phyloP scores from a whole-genome alignment of 2,113 vertebrate species.

The Petrocephalus microphthalmus region DNA sequence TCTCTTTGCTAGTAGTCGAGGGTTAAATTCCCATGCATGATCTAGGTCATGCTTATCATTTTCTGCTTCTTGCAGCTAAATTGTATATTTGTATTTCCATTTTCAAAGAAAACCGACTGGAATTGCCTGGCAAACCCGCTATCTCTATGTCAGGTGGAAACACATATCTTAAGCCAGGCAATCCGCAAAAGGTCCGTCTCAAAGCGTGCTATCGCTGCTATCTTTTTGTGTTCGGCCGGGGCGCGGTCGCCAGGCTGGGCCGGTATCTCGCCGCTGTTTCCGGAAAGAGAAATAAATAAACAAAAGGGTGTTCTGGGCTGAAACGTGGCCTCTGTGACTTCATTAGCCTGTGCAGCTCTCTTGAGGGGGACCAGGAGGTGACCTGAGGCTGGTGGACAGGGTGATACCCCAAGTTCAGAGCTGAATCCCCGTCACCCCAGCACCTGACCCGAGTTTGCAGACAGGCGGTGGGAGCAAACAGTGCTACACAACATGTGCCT shows the following conservation, averaged over 20 bases:
- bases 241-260: neutral
- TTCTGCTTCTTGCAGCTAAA: neutral
- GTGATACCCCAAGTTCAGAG: slow-evolving; percentile 18
- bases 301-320: neutral
- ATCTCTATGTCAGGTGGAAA: slow-evolving; percentile 23
- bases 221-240: slow-evolving; percentile 20
- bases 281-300: neutral
- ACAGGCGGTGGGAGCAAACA: slow-evolving; percentile 31
- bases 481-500: neutral
- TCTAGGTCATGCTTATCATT: slow-evolving; percentile 13
- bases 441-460: slow-evolving; percentile 31
- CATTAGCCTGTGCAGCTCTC: neutral
- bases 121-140: slow-evolving; percentile 12
- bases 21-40: slow-evolving; percentile 14
- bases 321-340: neutral
- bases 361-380: neutral
- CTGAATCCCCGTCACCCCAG: slow-evolving; percentile 28
- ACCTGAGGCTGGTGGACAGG: slow-evolving; percentile 23
- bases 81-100: slow-evolving; percentile 21
- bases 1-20: neutral
- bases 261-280: slow-evolving; percentile 7
- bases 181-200: slow-evolving; percentile 21
- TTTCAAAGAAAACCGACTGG: slow-evolving; percentile 12
- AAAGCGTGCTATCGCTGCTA: slow-evolving; percentile 21
- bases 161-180: slow-evolving; percentile 22